phyloP scores from a whole-genome alignment of 2,888 invertebrate genomes.

The Timandra comae region DNA sequence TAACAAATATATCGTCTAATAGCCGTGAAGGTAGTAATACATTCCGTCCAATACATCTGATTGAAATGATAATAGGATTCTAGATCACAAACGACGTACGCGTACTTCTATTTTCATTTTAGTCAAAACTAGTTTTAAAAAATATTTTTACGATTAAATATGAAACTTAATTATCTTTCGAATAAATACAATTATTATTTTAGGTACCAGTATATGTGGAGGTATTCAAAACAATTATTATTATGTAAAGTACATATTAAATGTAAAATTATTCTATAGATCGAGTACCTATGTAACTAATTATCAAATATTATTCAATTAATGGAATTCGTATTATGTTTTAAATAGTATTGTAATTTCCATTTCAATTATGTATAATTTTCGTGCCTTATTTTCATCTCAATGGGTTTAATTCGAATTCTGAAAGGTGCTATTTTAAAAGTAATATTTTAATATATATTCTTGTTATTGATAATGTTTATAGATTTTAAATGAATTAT shows the following conservation, averaged over 20 bases:
- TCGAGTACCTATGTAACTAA: too few species aligned
- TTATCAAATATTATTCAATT: slow-evolving; percentile 28
- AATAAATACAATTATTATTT: too few species aligned
- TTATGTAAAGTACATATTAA: too few species aligned
- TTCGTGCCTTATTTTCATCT: slow-evolving; percentile 34
- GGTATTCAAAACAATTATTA: too few species aligned
- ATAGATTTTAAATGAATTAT: slow-evolving; percentile 30
- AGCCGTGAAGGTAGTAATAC: slow-evolving; percentile 2
- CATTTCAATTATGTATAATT: slow-evolving; percentile 24
- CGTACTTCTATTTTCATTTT: slow-evolving; percentile 72
- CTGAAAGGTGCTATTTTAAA: slow-evolving; percentile 46
- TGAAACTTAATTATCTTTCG: too few species aligned
- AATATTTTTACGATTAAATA: slow-evolving; percentile 13
- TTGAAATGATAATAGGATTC: slow-evolving; percentile 72
- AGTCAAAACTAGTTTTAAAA: slow-evolving; percentile 38
- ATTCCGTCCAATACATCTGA: slow-evolving; percentile 42
- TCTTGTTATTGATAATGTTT: slow-evolving; percentile 29
- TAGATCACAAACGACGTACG: slow-evolving; percentile 40
- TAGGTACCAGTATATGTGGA: too few species aligned
- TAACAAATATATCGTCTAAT: neutral
- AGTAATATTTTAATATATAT: slow-evolving; percentile 17
- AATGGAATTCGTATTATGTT: slow-evolving; percentile 68
- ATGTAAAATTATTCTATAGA: too few species aligned
- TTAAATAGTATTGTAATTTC: slow-evolving; percentile 63
- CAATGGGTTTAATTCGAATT: slow-evolving; percentile 21